Evolutionary conservation across 2,797 vertebrate genomes (phyloP), one percentile per base, ranked within the genome.

Genomic region (Malacoctenus gilli): DNA sequence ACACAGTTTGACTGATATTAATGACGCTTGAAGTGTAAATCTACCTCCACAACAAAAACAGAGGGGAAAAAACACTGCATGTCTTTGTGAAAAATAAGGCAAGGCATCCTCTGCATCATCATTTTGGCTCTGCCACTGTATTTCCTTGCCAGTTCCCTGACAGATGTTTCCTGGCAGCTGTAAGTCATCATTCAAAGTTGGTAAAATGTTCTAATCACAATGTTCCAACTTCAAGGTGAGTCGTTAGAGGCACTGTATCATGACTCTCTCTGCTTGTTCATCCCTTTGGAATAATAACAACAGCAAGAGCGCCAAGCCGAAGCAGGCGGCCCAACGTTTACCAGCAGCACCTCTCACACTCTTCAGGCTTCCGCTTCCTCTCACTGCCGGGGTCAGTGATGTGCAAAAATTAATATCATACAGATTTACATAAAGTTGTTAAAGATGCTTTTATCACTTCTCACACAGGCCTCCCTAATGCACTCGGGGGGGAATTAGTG

Each of bases 371-470:
- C 30, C 57, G 21, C 57, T 28, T 38, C 25, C 31, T 35, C 28
- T 48, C 30, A 31, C 1, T 36, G 39, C 49, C 39, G 2, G 21
- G 14, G 2, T 52, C 31, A 49, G 8, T 16, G 12, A 52, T 50
- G 28, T 32, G 38, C 39, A 83, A 51, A 72, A 52, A 53, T 42
- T 50, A 41, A 58, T 38, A 18, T 43, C 22, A 36, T 38, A 35
- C 57, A 36, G 12, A 55, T 54, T 58, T 52, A 41, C 3, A 46
- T 52, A 1, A 35, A 34, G 50, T 66, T 59, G 40, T n/a, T 47
- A 36, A 42, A 20, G 18, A 75, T 62, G 58, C 51, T 72, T 74
- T 69, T 48, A 67, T 72, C 18, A 35, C 52, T 59, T 47, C 44
- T 64, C 34, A 39, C 39, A 44, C 50, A 22, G 15, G n/a, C 22